phyloP scores from a whole-genome alignment of 2,113 vertebrate species.

The Trachemys scripta region DNA sequence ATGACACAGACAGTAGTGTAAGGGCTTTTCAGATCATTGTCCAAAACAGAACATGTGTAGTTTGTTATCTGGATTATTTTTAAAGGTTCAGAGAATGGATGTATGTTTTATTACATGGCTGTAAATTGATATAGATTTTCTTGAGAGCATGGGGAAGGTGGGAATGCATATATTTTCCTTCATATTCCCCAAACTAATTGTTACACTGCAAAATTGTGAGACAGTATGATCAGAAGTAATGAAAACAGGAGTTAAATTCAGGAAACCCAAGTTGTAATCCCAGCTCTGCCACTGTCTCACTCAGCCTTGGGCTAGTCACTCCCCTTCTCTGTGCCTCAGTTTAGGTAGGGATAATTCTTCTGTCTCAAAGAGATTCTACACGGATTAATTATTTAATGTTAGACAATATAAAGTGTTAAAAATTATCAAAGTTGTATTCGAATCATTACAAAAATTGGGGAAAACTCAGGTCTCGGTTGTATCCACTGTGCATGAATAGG shows the following conservation, averaged over 20 bases:
- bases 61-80: not conserved
- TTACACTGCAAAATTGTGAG: fast-evolving
- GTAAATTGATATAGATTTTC: not conserved
- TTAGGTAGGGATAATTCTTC: fast-evolving
- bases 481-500: not conserved
- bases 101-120: not conserved
- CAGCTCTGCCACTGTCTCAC: fast-evolving
- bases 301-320: not conserved
- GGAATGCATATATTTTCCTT: not conserved
- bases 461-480: not conserved
- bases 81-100: not conserved
- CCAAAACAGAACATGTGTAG: not conserved
- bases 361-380: fast-evolving
- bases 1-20: not conserved
- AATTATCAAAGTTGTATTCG: not conserved
- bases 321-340: not conserved
- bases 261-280: not conserved
- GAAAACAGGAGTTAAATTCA: not conserved
- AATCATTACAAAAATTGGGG: not conserved
- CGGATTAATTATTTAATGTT: fast-evolving
- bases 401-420: fast-evolving
- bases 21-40: not conserved
- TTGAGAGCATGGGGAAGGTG: not conserved
- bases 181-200: not conserved
- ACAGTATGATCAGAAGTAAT: not conserved